These are phyloP conservation scores for Brachionus rotundiformis DNA, from an alignment of 1,140 invertebrate species.

Conservation along the genomic window DNA sequence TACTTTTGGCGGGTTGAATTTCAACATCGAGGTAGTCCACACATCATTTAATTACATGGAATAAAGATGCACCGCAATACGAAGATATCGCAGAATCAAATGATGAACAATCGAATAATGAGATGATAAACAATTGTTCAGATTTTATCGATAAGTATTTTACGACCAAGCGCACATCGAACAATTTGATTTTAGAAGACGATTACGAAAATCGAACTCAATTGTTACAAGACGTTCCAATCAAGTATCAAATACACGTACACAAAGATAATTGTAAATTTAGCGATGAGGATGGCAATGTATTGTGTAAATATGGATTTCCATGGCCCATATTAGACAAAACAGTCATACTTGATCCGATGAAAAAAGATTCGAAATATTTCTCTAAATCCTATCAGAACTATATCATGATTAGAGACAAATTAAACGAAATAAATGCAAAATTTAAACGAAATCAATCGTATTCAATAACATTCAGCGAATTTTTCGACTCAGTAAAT, in stretches of 20 bases:
- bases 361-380: neutral
- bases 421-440: neutral
- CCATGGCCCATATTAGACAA: neutral
- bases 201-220: neutral
- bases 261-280: neutral
- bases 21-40: constrained; percentile 29
- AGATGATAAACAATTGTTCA: neutral
- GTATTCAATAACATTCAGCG: neutral
- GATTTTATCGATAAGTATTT: constrained; percentile 28
- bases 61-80: neutral
- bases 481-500: neutral
- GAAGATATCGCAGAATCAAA: neutral
- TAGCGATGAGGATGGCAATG: neutral
- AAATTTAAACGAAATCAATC: neutral
- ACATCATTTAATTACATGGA: neutral
- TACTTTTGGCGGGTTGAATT: constrained; percentile 38
- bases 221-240: neutral
- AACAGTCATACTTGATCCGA: neutral
- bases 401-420: neutral
- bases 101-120: neutral
- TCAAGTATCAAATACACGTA: constrained; percentile 1
- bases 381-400: neutral
- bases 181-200: neutral
- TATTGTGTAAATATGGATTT: neutral
- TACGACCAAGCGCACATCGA: neutral